phyloP scores from a whole-genome alignment of 2,113 vertebrate genomes.

The Quiscalus mexicanus region DNA sequence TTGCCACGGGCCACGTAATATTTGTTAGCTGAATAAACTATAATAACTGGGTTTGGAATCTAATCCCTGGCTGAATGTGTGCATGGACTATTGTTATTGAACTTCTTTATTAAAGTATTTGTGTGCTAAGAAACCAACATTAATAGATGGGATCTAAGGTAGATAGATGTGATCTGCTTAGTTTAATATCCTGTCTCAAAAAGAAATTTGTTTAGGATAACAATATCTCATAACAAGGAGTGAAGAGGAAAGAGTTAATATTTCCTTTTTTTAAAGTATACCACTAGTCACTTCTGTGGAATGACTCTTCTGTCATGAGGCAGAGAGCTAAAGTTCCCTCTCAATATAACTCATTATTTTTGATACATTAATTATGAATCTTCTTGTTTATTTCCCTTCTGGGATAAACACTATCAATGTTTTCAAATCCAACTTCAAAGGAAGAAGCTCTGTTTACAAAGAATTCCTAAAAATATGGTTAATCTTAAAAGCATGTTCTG shows the following conservation, averaged over 20 bases:
- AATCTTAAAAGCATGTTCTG: neutral
- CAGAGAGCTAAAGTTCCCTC: neutral
- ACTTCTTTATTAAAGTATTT: neutral
- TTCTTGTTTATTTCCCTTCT: slow-evolving; percentile 59
- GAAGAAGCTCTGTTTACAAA: neutral
- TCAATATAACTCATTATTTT: slow-evolving; percentile 35
- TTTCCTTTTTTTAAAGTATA: neutral
- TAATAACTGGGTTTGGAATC: neutral
- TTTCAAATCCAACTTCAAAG: slow-evolving; percentile 60
- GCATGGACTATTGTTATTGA: neutral
- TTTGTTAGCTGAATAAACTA: neutral
- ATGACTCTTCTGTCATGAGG: neutral
- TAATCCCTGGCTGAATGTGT: neutral
- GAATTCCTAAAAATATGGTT: slow-evolving; percentile 16
- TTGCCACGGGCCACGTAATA: neutral
- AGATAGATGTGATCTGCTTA: neutral
- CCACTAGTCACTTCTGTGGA: neutral
- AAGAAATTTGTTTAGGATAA: neutral
- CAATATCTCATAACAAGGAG: neutral
- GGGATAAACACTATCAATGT: slow-evolving; percentile 43
- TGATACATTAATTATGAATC: slow-evolving; percentile 40
- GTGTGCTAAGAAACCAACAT: neutral
- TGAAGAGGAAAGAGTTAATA: neutral
- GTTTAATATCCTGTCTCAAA: slow-evolving; percentile 14
- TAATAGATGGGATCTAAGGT: neutral